Base-by-base conservation (phyloP, 2,113 vertebrate species). In the Poicephalus meyeri region DNA sequence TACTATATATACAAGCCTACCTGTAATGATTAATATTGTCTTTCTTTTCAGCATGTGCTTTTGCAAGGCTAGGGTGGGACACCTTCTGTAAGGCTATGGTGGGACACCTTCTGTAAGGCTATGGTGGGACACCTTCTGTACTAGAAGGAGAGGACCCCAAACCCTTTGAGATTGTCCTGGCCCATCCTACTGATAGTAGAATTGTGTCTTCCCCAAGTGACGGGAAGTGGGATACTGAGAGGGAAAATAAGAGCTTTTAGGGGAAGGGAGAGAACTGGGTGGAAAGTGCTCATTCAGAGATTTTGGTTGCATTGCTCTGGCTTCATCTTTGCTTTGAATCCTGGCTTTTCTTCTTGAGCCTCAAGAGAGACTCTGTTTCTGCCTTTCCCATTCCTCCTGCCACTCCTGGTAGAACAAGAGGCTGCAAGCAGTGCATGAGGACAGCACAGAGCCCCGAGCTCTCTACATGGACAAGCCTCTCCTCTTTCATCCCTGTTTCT, bases 271-370 rank as follows among this genome's bases (percentile, higher is more conserved):
- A 73, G 31, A 4, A 3, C 29, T 61, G 24, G 2, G 33, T 65
- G 13, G 44, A 39, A 93, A 37, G 23, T 11, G 12, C n/a, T 50
- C 5, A 39, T 73, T 88, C 66, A 65, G 69, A 70, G 23, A 55
- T 63, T 81, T 73, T 86, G 82, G 42, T 60, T 1, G 7, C 6
- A 23, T 41, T 55, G 55, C 46, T 95, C 58, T 3, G 28, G 13
- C 12, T 11, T 68, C 16, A 20, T 31, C 21, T 87, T 33, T 65
- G 55, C 77, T 95, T 93, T 65, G 79, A 92, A 80, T 80, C 28
- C 70, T 70, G 31, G 4, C 1, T 71, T 72, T 61, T 74, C 26
- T 49, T 33, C n/a, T 58, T 3, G 4, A 21, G 26, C 76, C 66
- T 84, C n/a, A 52, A 33, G 15, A 60, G 77, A 60, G 16, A 33